Conservation (phyloP, 2,113 vertebrate species). For the Coracopsis vasa region DNA sequence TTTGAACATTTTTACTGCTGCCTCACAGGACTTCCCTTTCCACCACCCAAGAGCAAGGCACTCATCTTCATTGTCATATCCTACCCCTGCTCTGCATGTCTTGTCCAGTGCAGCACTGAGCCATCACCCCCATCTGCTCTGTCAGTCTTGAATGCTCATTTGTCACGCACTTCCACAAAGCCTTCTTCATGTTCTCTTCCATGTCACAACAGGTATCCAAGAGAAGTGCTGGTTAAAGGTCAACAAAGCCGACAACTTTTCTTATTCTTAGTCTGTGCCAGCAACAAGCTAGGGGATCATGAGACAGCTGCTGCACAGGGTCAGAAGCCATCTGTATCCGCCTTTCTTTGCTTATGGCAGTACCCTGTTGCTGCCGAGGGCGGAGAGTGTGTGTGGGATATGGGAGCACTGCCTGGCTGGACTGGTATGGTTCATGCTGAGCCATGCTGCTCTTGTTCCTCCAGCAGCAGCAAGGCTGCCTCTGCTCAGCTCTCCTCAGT, state of each 20-base stretch:
- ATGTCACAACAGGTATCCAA: neutral
- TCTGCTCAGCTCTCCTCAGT: neutral
- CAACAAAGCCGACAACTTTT: neutral
- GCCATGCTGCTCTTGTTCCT: neutral
- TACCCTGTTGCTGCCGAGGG: neutral
- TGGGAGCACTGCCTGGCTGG: neutral
- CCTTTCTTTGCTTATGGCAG: neutral
- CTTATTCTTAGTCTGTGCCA: neutral
- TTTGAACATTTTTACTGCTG: neutral
- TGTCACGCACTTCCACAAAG: neutral
- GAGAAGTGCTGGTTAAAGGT: neutral
- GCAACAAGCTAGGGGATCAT: neutral
- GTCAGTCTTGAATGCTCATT: neutral
- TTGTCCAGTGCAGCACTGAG: neutral
- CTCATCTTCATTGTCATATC: neutral
- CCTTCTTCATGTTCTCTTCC: neutral
- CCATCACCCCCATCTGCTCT: neutral
- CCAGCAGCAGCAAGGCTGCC: neutral
- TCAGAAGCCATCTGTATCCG: neutral
- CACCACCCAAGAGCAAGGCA: neutral
- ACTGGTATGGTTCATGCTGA: neutral
- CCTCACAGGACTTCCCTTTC: neutral
- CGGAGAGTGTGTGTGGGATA: neutral
- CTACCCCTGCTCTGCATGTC: neutral
- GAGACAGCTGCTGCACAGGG: neutral